Conservation (phyloP, 2,113 vertebrate species). For the Chionodraco myersi region DNA sequence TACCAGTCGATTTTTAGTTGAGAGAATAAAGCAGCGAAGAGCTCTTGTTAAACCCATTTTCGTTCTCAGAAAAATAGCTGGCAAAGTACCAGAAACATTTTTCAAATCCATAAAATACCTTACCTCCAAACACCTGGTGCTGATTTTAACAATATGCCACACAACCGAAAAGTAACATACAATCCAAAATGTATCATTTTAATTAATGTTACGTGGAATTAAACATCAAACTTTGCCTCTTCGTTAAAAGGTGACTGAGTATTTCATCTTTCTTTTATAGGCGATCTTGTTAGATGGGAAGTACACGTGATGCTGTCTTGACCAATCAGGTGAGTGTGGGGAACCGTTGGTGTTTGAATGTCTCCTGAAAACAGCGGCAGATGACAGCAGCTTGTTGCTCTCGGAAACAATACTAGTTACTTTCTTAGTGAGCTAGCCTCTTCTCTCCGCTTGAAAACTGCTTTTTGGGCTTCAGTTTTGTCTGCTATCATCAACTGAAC, state of each 20-base stretch:
- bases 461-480: background rate
- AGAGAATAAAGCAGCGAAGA: constrained; percentile 9
- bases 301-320: constrained; percentile 12
- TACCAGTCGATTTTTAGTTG: too few relatives aligned
- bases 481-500: background rate
- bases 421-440: background rate
- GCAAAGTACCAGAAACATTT: background rate
- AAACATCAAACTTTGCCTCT: accelerated
- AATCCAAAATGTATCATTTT: background rate
- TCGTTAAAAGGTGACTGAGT: background rate
- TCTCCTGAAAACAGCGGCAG: constrained; percentile 61
- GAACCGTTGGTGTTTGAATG: constrained; percentile 79
- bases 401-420: background rate
- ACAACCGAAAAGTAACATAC: background rate
- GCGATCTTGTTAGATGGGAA: background rate
- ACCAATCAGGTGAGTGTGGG: constrained; percentile 70
- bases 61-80: background rate
- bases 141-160: background rate
- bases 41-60: background rate
- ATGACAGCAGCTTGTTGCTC: constrained; percentile 48
- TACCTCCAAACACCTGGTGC: background rate
- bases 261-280: background rate
- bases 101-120: background rate
- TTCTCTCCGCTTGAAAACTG: background rate
- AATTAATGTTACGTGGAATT: too few relatives aligned